phyloP scores from a whole-genome alignment of 2,113 vertebrate species.

The Rhizomys pruinosus region DNA sequence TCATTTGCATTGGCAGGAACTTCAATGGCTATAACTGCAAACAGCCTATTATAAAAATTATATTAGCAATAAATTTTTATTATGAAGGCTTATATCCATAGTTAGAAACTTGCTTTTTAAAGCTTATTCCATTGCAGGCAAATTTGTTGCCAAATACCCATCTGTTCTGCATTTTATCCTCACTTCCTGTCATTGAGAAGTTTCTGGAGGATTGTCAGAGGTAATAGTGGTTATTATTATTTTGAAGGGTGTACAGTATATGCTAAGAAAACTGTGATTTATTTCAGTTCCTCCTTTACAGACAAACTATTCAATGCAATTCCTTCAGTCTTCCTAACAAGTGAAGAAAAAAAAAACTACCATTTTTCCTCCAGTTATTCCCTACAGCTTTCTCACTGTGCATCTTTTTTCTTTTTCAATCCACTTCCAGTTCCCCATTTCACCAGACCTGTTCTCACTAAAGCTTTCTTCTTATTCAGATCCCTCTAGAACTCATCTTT shows the following conservation, averaged over 20 bases:
- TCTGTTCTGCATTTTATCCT: constrained; percentile 65
- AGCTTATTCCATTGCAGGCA: constrained; percentile 29
- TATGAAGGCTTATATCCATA: constrained; percentile 47
- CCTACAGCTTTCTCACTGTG: neutral
- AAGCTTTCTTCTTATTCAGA: constrained; percentile 21
- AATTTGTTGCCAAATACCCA: constrained; percentile 19
- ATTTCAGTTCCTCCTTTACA: constrained; percentile 29
- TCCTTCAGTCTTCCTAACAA: constrained; percentile 12
- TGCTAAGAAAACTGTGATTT: constrained; percentile 36
- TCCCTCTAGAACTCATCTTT: constrained; percentile 1
- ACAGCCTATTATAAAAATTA: constrained; percentile 47
- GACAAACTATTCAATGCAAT: constrained; percentile 34
- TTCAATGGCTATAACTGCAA: constrained; percentile 48
- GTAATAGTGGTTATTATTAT: neutral
- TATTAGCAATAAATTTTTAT: constrained; percentile 54
- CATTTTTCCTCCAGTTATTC: neutral
- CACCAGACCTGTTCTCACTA: neutral
- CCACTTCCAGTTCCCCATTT: neutral
- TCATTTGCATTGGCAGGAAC: constrained; percentile 54
- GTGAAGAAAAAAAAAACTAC: constrained; percentile 39
- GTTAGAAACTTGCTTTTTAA: constrained; percentile 46
- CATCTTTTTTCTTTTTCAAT: neutral
- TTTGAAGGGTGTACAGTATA: constrained; percentile 1
- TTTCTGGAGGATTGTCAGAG: neutral
- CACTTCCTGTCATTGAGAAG: constrained; percentile 30